These are phyloP conservation scores for Balanococcus diminutus DNA, from an alignment of 2,888 invertebrate species.

Conservation along the genomic window DNA sequence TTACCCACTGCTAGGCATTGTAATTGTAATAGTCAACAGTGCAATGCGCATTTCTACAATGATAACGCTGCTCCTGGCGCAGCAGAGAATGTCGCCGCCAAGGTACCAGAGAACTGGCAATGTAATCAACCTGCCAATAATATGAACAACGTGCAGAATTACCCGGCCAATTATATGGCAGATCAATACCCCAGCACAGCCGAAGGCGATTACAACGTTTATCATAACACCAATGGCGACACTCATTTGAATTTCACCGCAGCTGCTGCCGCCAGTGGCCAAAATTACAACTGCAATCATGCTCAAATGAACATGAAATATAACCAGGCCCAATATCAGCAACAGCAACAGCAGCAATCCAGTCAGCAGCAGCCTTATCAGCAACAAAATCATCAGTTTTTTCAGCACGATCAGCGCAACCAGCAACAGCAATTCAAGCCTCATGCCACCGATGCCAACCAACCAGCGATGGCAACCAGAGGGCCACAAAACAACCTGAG, in stretches of 20 bases:
- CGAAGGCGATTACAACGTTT: neutral
- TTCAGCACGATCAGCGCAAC: constrained; percentile 47
- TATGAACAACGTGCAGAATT: constrained; percentile 26
- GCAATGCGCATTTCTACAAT: constrained; percentile 58
- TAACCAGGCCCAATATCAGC: constrained; percentile 43
- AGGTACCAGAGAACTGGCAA: constrained; percentile 14
- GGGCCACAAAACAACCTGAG: neutral
- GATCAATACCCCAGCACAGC: constrained; percentile 21
- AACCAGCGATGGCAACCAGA: neutral
- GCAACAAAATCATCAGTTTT: constrained; percentile 8
- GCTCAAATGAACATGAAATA: constrained; percentile 29
- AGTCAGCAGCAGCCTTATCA: constrained; percentile 48
- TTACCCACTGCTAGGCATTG: constrained; percentile 57
- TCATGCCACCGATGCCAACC: neutral
- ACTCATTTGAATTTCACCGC: neutral
- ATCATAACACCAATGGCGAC: neutral
- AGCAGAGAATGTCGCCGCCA: neutral
- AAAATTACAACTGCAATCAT: constrained; percentile 62
- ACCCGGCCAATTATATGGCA: neutral
- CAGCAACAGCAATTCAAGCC: constrained; percentile 56
- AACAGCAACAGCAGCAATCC: constrained; percentile 44
- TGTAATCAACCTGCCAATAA: neutral
- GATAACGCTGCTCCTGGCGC: neutral
- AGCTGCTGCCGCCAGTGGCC: constrained; percentile 58
- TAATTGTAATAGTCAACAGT: constrained; percentile 60